Percentiles rank a stretch among this genome's conserved stretches.
These are phyloP conservation scores for Mesoligia furuncula DNA, from an alignment of 2,888 invertebrate species.

Conservation along the genomic window DNA sequence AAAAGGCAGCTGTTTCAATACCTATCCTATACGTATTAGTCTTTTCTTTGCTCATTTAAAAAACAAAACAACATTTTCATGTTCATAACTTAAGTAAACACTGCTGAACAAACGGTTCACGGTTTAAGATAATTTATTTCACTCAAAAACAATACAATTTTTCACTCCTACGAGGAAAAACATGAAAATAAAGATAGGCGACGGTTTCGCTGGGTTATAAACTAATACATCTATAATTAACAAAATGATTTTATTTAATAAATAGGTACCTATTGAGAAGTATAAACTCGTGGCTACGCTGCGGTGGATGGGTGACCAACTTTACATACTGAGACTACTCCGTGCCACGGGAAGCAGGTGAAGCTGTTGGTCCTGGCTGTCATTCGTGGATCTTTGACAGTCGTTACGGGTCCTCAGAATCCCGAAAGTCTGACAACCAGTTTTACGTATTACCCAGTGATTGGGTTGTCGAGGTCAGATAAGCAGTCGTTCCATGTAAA, in stretches of 20 bases:
- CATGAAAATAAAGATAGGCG: no score
- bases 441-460: no score
- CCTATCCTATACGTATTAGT: background rate
- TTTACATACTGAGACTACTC: background rate
- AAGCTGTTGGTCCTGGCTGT: no score
- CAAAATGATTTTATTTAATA: background rate
- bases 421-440: no score
- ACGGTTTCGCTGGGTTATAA: slow-evolving; percentile 9
- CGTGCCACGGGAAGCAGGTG: background rate
- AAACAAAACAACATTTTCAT: slow-evolving; percentile 9
- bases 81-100: background rate
- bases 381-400: no score
- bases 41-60: background rate
- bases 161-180: no score
- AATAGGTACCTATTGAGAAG: background rate
- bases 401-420: no score
- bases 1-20: slow-evolving; percentile 37
- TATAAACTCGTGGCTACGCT: background rate
- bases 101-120: slow-evolving; percentile 22
- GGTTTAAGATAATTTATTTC: no score
- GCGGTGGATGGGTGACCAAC: background rate
- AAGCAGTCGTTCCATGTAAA: no score
- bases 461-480: no score
- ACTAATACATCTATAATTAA: slow-evolving; percentile 3
- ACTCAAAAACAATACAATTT: no score